Conservation (phyloP, 2,888 invertebrate species). For the Neoascia interrupta region DNA sequence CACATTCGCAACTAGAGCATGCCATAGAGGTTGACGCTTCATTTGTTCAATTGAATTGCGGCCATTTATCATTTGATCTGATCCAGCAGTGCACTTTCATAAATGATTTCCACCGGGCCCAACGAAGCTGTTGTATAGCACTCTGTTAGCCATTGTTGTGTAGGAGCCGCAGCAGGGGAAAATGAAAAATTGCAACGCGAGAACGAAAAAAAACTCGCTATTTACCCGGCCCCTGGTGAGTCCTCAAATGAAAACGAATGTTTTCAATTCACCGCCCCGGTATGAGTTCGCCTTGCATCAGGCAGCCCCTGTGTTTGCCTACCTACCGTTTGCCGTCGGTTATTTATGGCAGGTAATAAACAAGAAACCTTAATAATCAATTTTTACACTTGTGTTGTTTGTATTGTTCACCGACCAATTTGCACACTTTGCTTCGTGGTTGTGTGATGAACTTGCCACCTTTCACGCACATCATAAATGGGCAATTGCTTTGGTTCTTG, state of each 20-base stretch:
- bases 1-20: no score
- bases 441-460: no score
- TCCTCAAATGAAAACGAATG: slow-evolving; percentile 54
- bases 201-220: slow-evolving; percentile 8
- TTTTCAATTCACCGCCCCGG: slow-evolving; percentile 34
- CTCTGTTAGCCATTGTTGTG: no score
- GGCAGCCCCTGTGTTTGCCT: neutral
- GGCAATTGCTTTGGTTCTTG: no score
- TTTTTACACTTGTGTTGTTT: slow-evolving; percentile 44
- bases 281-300: slow-evolving; percentile 7
- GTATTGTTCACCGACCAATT: slow-evolving; percentile 18
- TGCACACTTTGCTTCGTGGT: no score
- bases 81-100: slow-evolving; percentile 33
- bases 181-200: slow-evolving; percentile 44
- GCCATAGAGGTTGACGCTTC: no score
- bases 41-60: no score
- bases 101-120: slow-evolving; percentile 24
- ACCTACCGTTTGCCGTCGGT: neutral
- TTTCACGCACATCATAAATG: no score
- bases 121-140: neutral
- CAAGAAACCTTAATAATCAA: slow-evolving; percentile 55
- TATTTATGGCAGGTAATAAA: slow-evolving; percentile 53
- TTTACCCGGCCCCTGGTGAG: slow-evolving; percentile 40
- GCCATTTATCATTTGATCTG: slow-evolving; percentile 35
- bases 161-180: slow-evolving; percentile 3